Evolutionary conservation across 2,113 vertebrate genomes (phyloP).

Genomic region (Glareola pratincola): DNA sequence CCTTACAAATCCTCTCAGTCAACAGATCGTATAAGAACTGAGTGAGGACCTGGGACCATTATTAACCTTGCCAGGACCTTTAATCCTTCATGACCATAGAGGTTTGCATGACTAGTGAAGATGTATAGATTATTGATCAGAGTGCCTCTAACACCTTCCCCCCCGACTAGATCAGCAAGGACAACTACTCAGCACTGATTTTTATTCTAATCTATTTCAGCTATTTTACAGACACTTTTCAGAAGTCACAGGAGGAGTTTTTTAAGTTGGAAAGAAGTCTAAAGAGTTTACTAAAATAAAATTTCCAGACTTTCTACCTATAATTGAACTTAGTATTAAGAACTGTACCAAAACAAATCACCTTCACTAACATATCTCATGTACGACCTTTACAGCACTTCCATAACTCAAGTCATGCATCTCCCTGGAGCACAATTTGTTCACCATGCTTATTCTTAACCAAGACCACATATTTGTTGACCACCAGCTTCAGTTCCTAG

Average conservation of each 20-base stretch:
- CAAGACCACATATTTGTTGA: background rate
- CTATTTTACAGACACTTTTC: background rate
- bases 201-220: background rate
- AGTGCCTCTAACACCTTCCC: rapidly evolving
- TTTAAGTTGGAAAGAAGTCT: background rate
- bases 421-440: background rate
- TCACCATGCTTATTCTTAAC: background rate
- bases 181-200: background rate
- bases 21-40: background rate
- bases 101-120: background rate
- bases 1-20: background rate
- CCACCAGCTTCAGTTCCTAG: background rate
- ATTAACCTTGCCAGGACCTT: background rate
- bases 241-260: background rate
- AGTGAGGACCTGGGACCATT: background rate
- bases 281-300: background rate
- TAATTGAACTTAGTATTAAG: background rate
- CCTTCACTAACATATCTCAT: background rate
- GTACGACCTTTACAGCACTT: background rate
- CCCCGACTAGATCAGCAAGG: background rate
- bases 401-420: background rate
- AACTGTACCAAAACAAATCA: background rate
- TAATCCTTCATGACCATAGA: background rate
- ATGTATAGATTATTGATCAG: background rate
- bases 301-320: background rate